phyloP scores from a whole-genome alignment of 2,797 vertebrate genomes.

The Tarsius wallacei region DNA sequence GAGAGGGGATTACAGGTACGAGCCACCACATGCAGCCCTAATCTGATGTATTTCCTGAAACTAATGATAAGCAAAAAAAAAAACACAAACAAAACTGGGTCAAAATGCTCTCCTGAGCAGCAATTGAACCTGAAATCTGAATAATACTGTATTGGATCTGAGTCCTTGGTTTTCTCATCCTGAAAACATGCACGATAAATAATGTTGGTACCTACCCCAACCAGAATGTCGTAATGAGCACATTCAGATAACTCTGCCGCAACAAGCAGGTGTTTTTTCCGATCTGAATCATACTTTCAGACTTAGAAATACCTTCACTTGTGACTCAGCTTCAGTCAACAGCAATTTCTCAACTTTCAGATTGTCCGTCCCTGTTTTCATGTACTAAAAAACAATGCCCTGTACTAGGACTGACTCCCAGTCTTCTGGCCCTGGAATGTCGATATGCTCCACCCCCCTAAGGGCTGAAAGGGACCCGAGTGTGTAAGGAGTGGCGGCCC shows the following conservation, averaged over 20 bases:
- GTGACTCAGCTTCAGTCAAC: neutral
- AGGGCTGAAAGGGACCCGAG: neutral
- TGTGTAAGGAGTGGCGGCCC: accelerated
- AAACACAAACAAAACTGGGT: neutral
- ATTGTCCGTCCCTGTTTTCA: neutral
- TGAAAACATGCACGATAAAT: neutral
- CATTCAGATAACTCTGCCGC: neutral
- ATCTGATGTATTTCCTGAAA: neutral
- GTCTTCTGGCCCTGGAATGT: too few relatives aligned
- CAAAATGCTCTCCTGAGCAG: neutral
- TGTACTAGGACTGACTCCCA: neutral
- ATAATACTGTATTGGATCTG: accelerated
- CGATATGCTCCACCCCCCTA: accelerated
- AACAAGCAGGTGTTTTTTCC: neutral
- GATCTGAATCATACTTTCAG: neutral
- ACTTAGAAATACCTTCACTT: neutral
- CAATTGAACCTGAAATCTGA: neutral
- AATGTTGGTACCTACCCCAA: too few relatives aligned
- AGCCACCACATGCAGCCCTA: too few relatives aligned
- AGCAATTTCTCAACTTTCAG: neutral
- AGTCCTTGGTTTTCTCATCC: neutral
- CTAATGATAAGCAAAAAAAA: neutral
- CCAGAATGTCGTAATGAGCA: accelerated
- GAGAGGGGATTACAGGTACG: neutral
- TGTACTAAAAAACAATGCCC: neutral